Conservation (phyloP, 1,140 invertebrate species). For the Drosophila leontia region DNA sequence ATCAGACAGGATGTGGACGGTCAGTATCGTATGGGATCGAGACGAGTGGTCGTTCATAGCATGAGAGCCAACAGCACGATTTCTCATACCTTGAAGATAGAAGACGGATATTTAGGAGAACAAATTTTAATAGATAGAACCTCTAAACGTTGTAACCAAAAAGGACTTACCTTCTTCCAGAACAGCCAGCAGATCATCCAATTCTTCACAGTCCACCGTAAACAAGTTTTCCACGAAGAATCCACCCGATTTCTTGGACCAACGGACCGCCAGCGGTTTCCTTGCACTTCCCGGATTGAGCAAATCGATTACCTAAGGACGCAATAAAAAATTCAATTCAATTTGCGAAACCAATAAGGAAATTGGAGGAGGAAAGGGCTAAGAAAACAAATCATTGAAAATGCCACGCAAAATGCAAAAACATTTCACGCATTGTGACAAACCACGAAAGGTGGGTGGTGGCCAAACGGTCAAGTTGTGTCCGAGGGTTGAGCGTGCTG, state of each 20-base stretch:
- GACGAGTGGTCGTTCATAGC: slow-evolving; percentile 99
- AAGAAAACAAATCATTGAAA: slow-evolving; percentile 75
- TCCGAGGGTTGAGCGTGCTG: slow-evolving; percentile 24
- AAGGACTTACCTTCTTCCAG: slow-evolving; percentile 93
- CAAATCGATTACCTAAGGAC: slow-evolving; percentile 94
- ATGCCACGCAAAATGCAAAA: slow-evolving; percentile 61
- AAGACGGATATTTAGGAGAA: not conserved
- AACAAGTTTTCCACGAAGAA: slow-evolving; percentile 99
- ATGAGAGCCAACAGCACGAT: slow-evolving; percentile 94
- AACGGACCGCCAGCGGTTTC: slow-evolving; percentile 94
- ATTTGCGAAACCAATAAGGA: slow-evolving; percentile 70
- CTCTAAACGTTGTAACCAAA: too few species aligned
- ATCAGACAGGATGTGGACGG: slow-evolving; percentile 93
- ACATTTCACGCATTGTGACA: slow-evolving; percentile 56
- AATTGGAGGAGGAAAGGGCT: slow-evolving; percentile 23
- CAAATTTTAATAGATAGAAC: not conserved
- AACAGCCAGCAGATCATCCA: slow-evolving; percentile 97
- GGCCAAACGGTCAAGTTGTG: not conserved
- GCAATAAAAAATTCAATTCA: slow-evolving; percentile 67
- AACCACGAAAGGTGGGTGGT: slow-evolving; percentile 7
- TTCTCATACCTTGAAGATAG: slow-evolving; percentile 89
- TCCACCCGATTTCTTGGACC: slow-evolving; percentile 95
- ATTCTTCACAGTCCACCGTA: slow-evolving; percentile 95
- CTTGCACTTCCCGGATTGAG: slow-evolving; percentile 93
- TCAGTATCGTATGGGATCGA: slow-evolving; percentile 97